These are phyloP conservation scores for Panonychus citri DNA, from an alignment of 1,140 invertebrate genomes.

Conservation along the genomic window DNA sequence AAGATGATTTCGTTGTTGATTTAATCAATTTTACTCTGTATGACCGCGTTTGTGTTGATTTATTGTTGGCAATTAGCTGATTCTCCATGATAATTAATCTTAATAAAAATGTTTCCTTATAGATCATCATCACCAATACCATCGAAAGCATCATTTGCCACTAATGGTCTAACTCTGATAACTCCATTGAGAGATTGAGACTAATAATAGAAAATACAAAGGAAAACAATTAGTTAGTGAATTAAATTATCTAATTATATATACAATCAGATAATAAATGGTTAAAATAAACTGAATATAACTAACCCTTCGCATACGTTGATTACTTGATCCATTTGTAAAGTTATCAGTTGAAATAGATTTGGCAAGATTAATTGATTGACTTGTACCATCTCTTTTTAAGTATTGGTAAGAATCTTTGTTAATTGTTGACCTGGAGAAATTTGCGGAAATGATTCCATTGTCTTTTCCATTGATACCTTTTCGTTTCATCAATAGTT, in stretches of 20 bases:
- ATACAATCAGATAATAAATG: too few species aligned
- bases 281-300: too few species aligned
- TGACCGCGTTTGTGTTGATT: too few species aligned
- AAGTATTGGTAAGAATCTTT: slow-evolving; percentile 18
- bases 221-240: background rate
- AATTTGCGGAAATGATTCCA: slow-evolving; percentile 6
- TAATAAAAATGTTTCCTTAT: too few species aligned
- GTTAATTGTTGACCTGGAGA: slow-evolving; percentile 8
- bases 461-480: slow-evolving; percentile 19
- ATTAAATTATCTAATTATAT: background rate
- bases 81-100: too few species aligned
- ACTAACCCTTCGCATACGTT: background rate
- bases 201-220: background rate
- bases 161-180: slow-evolving; percentile 22
- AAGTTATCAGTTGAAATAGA: slow-evolving; percentile 11
- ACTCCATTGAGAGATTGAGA: slow-evolving; percentile 16
- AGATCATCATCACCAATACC: slow-evolving; percentile 74
- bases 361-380: slow-evolving; percentile 2
- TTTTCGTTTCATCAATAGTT: slow-evolving; percentile 58
- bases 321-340: background rate
- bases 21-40: too few species aligned
- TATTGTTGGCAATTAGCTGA: too few species aligned
- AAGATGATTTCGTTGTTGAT: too few species aligned
- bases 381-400: slow-evolving; percentile 27
- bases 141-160: slow-evolving; percentile 69